Evolutionary conservation across 2,888 invertebrate species (phyloP).

Genomic region (Emmelina monodactyla): DNA sequence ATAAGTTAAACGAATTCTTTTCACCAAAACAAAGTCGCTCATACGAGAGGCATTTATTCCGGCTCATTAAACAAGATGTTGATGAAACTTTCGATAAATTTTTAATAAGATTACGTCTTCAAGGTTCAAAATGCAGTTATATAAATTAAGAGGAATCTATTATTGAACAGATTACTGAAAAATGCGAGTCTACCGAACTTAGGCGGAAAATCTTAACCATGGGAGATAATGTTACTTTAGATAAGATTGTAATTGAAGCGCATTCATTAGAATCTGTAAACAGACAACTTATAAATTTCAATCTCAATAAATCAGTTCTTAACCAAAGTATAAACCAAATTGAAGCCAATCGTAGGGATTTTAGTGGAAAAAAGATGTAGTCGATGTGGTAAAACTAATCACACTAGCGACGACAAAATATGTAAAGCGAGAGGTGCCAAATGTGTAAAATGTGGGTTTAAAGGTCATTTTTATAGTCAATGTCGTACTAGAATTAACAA

Average conservation of each 20-base stretch:
- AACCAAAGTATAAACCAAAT: no score
- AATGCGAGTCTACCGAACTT: constrained; percentile 11
- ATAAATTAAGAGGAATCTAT: constrained; percentile 10
- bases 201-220: constrained; percentile 14
- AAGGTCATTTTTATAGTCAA: constrained; percentile 10
- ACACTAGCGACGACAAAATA: not conserved
- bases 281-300: no score
- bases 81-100: constrained; percentile 25
- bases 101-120: constrained; percentile 16
- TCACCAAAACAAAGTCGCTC: constrained; percentile 18
- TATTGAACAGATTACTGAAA: constrained; percentile 14
- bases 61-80: constrained; percentile 20
- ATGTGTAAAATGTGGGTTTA: constrained; percentile 10
- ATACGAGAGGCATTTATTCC: constrained; percentile 22
- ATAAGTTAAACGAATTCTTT: constrained; percentile 19
- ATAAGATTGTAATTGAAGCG: constrained; percentile 15
- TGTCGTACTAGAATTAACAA: constrained; percentile 10
- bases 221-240: constrained; percentile 14
- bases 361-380: constrained; percentile 1
- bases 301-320: no score
- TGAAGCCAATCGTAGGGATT: no score
- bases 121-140: constrained; percentile 12
- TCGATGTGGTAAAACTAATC: not conserved
- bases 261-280: constrained; percentile 16
- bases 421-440: constrained; percentile 5